phyloP scores from a whole-genome alignment of 2,888 invertebrate species.

The Habroteleia sp. region DNA sequence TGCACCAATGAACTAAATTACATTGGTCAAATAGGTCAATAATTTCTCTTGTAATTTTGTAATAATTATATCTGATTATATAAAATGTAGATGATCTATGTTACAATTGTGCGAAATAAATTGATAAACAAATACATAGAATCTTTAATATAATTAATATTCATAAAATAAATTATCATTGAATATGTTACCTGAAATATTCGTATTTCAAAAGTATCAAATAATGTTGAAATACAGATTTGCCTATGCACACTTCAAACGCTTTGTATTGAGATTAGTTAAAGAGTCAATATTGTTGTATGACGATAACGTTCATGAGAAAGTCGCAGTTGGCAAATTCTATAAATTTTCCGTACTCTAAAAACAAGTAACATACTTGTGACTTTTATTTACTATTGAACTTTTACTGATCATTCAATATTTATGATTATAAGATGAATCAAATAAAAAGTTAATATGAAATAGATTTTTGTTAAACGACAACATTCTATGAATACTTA shows the following conservation, averaged over 20 bases:
- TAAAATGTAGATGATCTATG: no score
- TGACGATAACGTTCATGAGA: conserved; percentile 35
- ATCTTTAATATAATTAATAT: no score
- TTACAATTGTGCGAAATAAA: no score
- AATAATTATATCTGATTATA: no score
- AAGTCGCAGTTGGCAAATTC: conserved; percentile 15
- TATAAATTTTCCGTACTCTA: conserved; percentile 28
- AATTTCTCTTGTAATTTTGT: no score
- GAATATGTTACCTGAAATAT: background rate
- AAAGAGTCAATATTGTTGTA: conserved; percentile 47
- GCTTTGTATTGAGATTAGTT: conserved; percentile 39
- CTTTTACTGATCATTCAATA: background rate
- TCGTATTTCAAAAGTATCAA: conserved; percentile 21
- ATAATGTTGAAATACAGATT: conserved; percentile 20
- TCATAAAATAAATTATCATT: no score
- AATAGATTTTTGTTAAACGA: no score
- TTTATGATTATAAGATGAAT: background rate
- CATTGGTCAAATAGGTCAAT: no score
- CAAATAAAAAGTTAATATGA: background rate
- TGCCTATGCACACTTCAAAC: conserved; percentile 15
- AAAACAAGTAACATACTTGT: conserved; percentile 3
- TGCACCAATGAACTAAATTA: no score
- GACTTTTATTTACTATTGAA: background rate
- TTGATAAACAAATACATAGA: no score
- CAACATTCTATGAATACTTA: no score